Conservation (phyloP, 2,888 invertebrate species). For the Hypselothyrea guttata region DNA sequence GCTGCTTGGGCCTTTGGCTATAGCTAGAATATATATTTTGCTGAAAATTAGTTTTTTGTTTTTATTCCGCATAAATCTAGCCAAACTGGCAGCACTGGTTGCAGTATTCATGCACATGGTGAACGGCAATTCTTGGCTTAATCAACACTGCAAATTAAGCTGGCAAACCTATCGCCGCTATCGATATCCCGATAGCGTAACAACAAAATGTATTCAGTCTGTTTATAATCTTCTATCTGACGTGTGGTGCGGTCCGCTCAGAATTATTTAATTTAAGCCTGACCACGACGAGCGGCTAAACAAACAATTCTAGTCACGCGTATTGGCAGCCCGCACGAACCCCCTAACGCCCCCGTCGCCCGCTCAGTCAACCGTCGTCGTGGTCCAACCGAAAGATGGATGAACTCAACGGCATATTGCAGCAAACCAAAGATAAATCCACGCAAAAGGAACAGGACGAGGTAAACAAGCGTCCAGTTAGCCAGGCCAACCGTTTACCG, state of each 20-base stretch:
- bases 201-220: slow-evolving; percentile 43
- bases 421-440: slow-evolving; percentile 82
- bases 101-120: too few species aligned
- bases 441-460: slow-evolving; percentile 86
- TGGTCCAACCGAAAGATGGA: slow-evolving; percentile 67
- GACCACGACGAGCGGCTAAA: slow-evolving; percentile 27
- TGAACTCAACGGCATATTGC: slow-evolving; percentile 81
- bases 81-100: too few species aligned
- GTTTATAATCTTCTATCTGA: slow-evolving; percentile 53
- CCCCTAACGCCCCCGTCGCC: slow-evolving; percentile 18
- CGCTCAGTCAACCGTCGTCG: slow-evolving; percentile 9
- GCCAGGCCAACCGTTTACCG: too few species aligned
- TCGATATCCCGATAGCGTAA: slow-evolving; percentile 17
- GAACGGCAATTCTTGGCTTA: too few species aligned
- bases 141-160: too few species aligned
- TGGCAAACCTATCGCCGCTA: not conserved
- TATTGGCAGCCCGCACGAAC: slow-evolving; percentile 26
- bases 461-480: slow-evolving; percentile 82
- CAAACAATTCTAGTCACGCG: slow-evolving; percentile 64
- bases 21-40: too few species aligned
- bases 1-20: too few species aligned
- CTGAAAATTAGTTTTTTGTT: too few species aligned
- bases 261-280: slow-evolving; percentile 12
- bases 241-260: slow-evolving; percentile 29
- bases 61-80: too few species aligned